Conservation (phyloP, 2,888 invertebrate genomes). For the Caradrina kadenii region DNA sequence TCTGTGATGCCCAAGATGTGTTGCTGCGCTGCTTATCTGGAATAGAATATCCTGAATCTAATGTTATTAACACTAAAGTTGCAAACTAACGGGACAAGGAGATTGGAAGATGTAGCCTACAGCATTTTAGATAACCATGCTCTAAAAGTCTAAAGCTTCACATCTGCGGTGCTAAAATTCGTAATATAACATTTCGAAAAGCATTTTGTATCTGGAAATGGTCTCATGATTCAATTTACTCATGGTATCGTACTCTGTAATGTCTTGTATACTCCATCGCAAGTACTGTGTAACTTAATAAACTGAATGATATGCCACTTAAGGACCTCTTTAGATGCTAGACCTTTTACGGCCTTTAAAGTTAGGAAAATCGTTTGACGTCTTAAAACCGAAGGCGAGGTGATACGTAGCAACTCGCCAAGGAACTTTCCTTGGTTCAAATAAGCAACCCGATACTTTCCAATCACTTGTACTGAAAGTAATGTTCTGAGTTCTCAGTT, state of each 20-base stretch:
- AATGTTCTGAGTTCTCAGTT: conserved; percentile 25
- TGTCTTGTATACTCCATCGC: conserved; percentile 7
- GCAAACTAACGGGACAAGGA: conserved; percentile 29
- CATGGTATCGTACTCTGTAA: conserved; percentile 1
- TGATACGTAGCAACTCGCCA: no score
- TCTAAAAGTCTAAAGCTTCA: background rate
- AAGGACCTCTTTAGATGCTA: background rate
- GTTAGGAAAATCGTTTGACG: background rate
- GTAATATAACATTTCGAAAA: background rate
- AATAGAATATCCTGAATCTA: background rate
- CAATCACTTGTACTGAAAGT: conserved; percentile 31
- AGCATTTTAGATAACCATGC: conserved; percentile 2
- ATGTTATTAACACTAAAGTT: conserved; percentile 44
- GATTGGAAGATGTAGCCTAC: background rate
- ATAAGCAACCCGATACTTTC: conserved; percentile 10
- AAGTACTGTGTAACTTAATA: conserved; percentile 22
- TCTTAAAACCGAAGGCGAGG: conserved; percentile 19
- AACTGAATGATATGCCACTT: conserved; percentile 18
- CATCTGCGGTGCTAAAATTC: conserved; percentile 4
- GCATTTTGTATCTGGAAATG: conserved; percentile 5
- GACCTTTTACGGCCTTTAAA: background rate
- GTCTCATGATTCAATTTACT: conserved; percentile 17
- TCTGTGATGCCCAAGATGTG: background rate
- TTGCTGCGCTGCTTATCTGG: background rate
- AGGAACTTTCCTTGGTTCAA: conserved; percentile 1